A percentile compares a stretch with the other conserved stretches of the same genome.
These are phyloP conservation scores for Drosophila aldrichi DNA, from an alignment of 2,888 invertebrate genomes.

Conservation along the genomic window DNA sequence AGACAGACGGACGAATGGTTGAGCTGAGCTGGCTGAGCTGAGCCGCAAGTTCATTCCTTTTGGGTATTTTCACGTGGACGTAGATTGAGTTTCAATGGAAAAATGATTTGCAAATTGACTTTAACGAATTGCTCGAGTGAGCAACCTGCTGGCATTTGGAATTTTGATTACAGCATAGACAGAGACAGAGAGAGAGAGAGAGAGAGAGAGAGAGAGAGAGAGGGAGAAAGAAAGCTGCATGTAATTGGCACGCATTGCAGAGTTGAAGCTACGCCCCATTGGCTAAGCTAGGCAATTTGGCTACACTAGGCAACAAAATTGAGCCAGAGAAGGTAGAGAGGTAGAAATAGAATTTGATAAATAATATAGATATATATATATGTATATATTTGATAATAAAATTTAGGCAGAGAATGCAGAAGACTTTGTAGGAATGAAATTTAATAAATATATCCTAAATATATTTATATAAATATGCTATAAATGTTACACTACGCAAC, in stretches of 20 bases:
- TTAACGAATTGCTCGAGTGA: conserved; percentile 81
- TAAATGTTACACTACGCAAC: too few species aligned
- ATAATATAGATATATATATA: neutral
- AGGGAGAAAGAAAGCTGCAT: conserved; percentile 31
- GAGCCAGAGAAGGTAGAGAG: neutral
- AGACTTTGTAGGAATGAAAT: too few species aligned
- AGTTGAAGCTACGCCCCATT: conserved; percentile 33
- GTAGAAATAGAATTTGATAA: neutral
- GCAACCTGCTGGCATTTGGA: conserved; percentile 71
- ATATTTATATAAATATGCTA: neutral
- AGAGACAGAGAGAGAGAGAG: conserved; percentile 4
- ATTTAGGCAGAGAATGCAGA: too few species aligned
- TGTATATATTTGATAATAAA: neutral
- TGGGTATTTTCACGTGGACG: conserved; percentile 78
- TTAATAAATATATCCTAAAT: neutral
- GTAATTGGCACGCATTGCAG: conserved; percentile 72
- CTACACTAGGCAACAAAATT: conserved; percentile 35
- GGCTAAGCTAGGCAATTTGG: conserved; percentile 7
- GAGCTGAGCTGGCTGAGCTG: conserved; percentile 9
- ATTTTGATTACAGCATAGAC: conserved; percentile 75
- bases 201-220: conserved; percentile 22
- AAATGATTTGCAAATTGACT: conserved; percentile 84
- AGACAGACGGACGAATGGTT: neutral
- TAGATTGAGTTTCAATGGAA: conserved; percentile 83
- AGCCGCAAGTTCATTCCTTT: conserved; percentile 59